Conservation (phyloP, 2,113 vertebrate species). For the Strix uralensis region DNA sequence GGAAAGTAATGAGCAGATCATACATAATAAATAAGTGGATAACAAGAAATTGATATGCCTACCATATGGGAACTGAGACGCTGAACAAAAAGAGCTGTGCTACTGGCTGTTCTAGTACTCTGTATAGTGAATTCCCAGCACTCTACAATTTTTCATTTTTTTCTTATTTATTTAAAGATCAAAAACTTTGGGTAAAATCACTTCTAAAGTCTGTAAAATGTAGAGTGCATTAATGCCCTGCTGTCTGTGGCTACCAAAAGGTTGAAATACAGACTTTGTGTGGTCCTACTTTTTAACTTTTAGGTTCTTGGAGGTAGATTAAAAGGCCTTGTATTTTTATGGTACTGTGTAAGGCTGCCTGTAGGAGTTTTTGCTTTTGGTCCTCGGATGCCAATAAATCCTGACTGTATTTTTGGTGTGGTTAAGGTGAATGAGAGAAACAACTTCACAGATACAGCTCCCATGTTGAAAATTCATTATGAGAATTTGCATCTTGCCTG, state of each 20-base stretch:
- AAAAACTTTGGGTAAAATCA: not conserved
- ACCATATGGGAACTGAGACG: not conserved
- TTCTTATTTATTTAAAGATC: not conserved
- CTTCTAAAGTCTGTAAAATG: not conserved
- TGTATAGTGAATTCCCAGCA: not conserved
- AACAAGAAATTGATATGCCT: conserved; percentile 56
- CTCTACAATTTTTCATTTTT: not conserved
- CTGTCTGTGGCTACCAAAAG: not conserved
- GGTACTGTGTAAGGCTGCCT: not conserved
- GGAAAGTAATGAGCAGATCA: conserved; percentile 30
- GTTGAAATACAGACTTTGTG: not conserved
- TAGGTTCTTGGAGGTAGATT: not conserved
- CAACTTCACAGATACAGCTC: not conserved
- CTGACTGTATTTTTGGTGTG: not conserved
- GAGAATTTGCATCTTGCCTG: not conserved
- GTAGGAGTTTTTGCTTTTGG: not conserved
- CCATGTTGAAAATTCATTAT: not conserved
- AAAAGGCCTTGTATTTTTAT: not conserved
- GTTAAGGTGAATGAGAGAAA: not conserved
- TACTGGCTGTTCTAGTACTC: not conserved
- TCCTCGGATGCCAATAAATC: not conserved
- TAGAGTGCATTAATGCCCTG: not conserved
- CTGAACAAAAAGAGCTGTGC: not conserved
- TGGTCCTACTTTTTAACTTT: not conserved
- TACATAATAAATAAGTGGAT: conserved; percentile 57